Base-by-base conservation (phyloP, 2,888 invertebrate species). In the Protodeltote pygarga region DNA sequence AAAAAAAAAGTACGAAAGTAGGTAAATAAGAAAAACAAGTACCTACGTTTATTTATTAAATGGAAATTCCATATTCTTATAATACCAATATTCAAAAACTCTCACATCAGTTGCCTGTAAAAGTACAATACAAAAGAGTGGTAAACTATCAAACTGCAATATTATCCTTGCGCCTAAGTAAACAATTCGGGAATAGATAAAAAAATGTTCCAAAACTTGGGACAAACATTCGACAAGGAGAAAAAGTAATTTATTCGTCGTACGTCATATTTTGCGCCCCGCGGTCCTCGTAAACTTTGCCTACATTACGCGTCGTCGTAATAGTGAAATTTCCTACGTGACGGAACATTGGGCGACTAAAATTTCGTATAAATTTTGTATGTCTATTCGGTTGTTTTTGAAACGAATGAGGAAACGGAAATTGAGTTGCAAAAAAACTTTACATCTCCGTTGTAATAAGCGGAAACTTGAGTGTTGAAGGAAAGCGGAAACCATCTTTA, bases 161-260 rank as follows among this genome's bases (percentile, higher is more conserved):
- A 79, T 78, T 72, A 71, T 54, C 41, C 51, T 40, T 62, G 50
- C 44, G 49, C 49, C 48, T 57, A 54, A 68, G 68, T 68, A 81
- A 80, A 81, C 78, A 77, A 71, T 73, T 58, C 62, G 57, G 52
- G 54, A 65, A 69, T 61, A 63, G 66, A 70, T 75, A 69, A 75
- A 76, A 71, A 74, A 63, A 71, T 46, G 31, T 40, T 39, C 15
- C 17, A 9, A 28, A 65, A 66, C 59, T 66, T 54, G 23, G 29
- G 50, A 69, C 76, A 79, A 78, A 81, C 73, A 77, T 61, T 60
- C 66, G 63, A 69, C 67, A 69, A 68, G 67, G 71, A 68, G 73
- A 68, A 64, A 81, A 78, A 61, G 78, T 81, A 79, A 84, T 83
- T 83, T 85, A 81, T 83, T 81, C 76, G 71, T 64, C 71, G 71